phyloP scores from a whole-genome alignment of 2,113 vertebrate genomes.

The Notothenia rossii region DNA sequence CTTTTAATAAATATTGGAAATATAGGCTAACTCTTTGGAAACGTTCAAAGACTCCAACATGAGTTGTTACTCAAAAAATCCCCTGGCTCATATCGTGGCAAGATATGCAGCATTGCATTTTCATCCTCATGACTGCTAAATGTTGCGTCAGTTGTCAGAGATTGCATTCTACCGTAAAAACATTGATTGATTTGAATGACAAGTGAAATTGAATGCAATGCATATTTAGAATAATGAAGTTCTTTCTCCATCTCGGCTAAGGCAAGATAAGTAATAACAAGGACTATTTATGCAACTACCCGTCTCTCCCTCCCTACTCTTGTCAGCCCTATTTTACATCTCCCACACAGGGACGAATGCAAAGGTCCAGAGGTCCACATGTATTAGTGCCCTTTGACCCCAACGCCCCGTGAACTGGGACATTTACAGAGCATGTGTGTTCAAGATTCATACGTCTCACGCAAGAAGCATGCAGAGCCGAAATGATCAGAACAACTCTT shows the following conservation, averaged over 20 bases:
- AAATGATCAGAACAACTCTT: not conserved
- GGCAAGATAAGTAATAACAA: not conserved
- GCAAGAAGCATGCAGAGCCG: not conserved
- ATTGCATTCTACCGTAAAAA: not conserved
- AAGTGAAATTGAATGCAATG: not conserved
- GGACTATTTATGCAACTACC: not conserved
- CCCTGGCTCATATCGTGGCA: not conserved
- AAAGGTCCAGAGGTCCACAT: constrained; percentile 18
- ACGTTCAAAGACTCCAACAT: not conserved
- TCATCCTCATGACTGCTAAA: no score
- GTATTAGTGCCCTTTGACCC: constrained; percentile 39
- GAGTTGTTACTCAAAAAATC: constrained; percentile 15
- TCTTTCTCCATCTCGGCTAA: not conserved
- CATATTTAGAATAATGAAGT: not conserved
- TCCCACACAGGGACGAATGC: not conserved
- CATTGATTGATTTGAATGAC: not conserved
- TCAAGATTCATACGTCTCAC: constrained; percentile 17
- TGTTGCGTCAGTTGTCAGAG: not conserved
- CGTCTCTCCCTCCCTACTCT: not conserved
- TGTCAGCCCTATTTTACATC: not conserved
- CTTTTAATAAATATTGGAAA: constrained; percentile 3
- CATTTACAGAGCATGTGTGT: constrained; percentile 31
- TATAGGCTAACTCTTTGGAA: not conserved
- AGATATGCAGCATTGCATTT: not conserved
- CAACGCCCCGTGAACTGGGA: constrained; percentile 20